phyloP scores from a whole-genome alignment of 2,113 vertebrate genomes.

The Rhea americana region DNA sequence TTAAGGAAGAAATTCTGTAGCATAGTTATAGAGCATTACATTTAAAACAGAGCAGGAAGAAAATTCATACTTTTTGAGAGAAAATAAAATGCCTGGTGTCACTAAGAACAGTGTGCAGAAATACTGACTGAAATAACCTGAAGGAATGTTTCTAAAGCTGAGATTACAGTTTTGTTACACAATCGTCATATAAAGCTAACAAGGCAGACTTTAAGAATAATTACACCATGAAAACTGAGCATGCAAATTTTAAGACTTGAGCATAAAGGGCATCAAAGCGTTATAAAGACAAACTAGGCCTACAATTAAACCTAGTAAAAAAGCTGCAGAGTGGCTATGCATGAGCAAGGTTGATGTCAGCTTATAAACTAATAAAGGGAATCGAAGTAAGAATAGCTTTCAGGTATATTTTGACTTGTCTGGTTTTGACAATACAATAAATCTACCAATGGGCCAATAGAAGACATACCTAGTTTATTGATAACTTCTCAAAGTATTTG shows the following conservation, averaged over 20 bases:
- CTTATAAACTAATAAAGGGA: neutral
- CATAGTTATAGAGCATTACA: neutral
- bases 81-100: neutral
- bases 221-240: slow-evolving; percentile 30
- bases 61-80: neutral
- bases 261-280: slow-evolving; percentile 48
- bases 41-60: neutral
- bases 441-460: neutral
- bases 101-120: neutral
- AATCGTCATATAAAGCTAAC: slow-evolving; percentile 4
- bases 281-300: slow-evolving; percentile 22
- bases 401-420: neutral
- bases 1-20: neutral
- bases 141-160: neutral
- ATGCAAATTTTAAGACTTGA: slow-evolving; percentile 18
- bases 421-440: neutral
- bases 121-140: neutral
- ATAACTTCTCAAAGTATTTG: neutral
- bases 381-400: neutral
- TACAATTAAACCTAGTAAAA: slow-evolving; percentile 31
- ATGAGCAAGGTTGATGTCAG: neutral
- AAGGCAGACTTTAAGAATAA: slow-evolving; percentile 14
- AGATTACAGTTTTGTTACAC: slow-evolving; percentile 23
- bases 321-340: neutral
- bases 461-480: neutral